phyloP scores from a whole-genome alignment of 2,113 vertebrate species.

The Fulmarus glacialis region DNA sequence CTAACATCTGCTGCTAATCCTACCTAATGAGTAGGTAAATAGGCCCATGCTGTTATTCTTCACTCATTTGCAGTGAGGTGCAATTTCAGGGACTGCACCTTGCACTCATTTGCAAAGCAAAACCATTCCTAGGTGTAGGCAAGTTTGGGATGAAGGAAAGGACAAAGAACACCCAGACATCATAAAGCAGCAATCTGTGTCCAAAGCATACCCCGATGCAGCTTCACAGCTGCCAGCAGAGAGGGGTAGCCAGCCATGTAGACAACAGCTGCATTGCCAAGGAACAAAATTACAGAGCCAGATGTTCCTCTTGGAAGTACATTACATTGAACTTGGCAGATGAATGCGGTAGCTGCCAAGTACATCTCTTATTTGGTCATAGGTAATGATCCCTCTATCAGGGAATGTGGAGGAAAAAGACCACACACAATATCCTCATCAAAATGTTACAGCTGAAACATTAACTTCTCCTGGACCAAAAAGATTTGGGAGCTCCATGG shows the following conservation, averaged over 20 bases:
- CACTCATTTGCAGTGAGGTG: neutral
- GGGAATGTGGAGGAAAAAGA: slow-evolving; percentile 16
- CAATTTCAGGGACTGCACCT: neutral
- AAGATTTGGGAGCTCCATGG: slow-evolving; percentile 44
- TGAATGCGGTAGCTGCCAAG: slow-evolving; percentile 49
- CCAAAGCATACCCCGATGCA: neutral
- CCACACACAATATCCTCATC: neutral
- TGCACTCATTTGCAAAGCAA: neutral
- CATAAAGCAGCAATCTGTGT: neutral
- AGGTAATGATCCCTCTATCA: slow-evolving; percentile 50
- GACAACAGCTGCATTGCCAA: slow-evolving; percentile 54
- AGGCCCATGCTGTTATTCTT: neutral
- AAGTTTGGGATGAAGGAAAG: neutral
- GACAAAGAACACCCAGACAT: neutral
- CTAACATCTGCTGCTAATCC: neutral
- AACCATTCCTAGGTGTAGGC: neutral
- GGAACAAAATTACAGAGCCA: slow-evolving; percentile 57
- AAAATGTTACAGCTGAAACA: neutral
- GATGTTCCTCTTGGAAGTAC: slow-evolving; percentile 66
- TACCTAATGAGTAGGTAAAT: neutral
- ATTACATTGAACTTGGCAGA: slow-evolving; percentile 56
- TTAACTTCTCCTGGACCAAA: neutral
- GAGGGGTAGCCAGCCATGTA: slow-evolving; percentile 45
- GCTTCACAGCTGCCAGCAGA: slow-evolving; percentile 18
- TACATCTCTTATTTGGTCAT: slow-evolving; percentile 56